Evolutionary conservation across 2,113 vertebrate genomes (phyloP).

Genomic region (Todiramphus chloris): DNA sequence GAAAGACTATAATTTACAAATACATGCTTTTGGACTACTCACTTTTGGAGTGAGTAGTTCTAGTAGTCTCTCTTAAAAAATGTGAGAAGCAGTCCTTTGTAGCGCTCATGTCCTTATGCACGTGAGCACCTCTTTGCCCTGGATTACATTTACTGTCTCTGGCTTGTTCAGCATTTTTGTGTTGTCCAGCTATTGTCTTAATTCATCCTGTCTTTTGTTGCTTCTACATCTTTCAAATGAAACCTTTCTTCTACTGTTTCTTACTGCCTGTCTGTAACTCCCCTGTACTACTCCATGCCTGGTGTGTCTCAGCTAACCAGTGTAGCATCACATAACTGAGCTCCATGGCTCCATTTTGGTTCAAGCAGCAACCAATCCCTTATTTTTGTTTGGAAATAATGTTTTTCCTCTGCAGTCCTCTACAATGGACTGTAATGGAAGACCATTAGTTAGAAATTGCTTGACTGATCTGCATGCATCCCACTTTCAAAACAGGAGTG

Average conservation of each 20-base stretch:
- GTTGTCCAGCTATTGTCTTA: background rate
- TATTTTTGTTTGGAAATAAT: background rate
- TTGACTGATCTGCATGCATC: background rate
- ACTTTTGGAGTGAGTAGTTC: background rate
- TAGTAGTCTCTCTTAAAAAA: background rate
- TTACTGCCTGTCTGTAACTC: background rate
- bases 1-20: background rate
- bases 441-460: background rate
- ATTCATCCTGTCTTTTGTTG: background rate
- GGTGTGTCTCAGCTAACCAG: background rate
- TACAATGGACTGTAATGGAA: background rate
- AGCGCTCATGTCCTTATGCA: background rate
- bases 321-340: background rate
- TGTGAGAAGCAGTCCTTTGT: background rate
- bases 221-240: background rate
- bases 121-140: background rate
- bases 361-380: background rate
- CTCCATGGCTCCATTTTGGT: background rate
- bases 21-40: background rate
- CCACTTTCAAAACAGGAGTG: background rate
- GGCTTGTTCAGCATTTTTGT: background rate
- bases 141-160: fast-evolving
- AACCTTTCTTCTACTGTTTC: background rate
- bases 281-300: background rate
- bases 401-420: background rate